A percentile compares a stretch with the other conserved stretches of the same genome.
Evolutionary conservation across 1,140 invertebrate genomes (phyloP).

Genomic region (Triops longicaudatus): DNA sequence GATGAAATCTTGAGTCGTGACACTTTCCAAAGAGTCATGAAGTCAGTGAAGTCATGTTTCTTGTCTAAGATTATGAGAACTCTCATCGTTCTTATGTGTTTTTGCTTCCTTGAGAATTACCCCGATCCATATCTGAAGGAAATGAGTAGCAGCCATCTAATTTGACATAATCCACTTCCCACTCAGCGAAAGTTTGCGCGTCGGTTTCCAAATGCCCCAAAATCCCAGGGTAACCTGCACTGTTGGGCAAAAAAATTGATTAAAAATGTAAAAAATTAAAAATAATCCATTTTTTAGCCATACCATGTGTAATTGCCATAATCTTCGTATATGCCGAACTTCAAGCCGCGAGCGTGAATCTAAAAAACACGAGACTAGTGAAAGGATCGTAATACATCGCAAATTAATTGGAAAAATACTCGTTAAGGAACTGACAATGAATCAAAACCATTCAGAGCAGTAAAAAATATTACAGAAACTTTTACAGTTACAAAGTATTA

Average conservation of each 20-base stretch:
- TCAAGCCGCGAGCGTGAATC: conserved; percentile 86
- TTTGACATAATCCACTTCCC: conserved; percentile 95
- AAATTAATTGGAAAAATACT: too few relatives aligned
- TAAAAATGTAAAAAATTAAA: background rate
- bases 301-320: conserved; percentile 86
- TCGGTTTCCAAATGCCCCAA: conserved; percentile 75
- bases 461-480: too few relatives aligned
- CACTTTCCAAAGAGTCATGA: background rate
- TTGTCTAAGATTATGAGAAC: background rate
- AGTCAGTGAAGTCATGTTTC: background rate
- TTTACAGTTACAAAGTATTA: too few relatives aligned
- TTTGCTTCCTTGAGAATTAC: conserved; percentile 38
- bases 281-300: conserved; percentile 29
- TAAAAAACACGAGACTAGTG: conserved; percentile 39
- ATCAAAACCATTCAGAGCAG: too few relatives aligned
- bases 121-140: conserved; percentile 68
- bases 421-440: too few relatives aligned
- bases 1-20: too few relatives aligned
- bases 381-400: too few relatives aligned
- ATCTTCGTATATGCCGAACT: conserved; percentile 96
- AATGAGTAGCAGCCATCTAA: conserved; percentile 89
- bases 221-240: conserved; percentile 84
- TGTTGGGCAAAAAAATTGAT: background rate
- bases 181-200: conserved; percentile 86
- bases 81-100: background rate